Evolutionary conservation across 2,797 vertebrate species (phyloP), one percentile per base, ranked within the genome.

Genomic region (Buceros bicornis): DNA sequence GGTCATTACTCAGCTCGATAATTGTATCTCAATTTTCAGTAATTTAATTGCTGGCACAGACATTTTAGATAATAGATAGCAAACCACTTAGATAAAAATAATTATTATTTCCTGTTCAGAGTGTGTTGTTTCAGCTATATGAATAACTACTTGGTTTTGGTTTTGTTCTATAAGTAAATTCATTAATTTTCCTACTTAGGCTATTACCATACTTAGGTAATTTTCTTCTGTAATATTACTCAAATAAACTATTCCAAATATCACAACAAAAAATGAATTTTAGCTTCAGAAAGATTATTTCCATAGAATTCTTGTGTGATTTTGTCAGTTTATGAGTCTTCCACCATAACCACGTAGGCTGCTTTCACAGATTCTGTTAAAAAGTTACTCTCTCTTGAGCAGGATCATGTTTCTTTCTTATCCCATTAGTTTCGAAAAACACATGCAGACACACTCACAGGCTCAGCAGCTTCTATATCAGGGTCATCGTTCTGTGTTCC

Each of bases 381-480:
- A 37, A 92, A 45, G 13, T 85, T 47, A 22, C 28, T 11, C 8
- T 12, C 6, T 72, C 22, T 51, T 26, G 20, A 61, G 19, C 21
- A 13, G 33, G 37, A 61, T 40, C 60, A 13, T 3, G 1, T 60
- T 80, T 48, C 25, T 45, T 88, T 79, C 61, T 82, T 51, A 43
- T 53, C 6, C 29, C 25, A 16, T 77, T 69, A 48, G 16, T 61
- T 73, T 42, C 3, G 53, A 31, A 64, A 87, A 91, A 37, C 35
- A 42, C 9, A 53, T 16, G 10, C 62, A 64, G 45, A 79, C 35
- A 45, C 8, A 90, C 76, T 96, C 93, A 97, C 97, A 87, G 93
- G 78, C 61, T 96, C 84, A 93, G 26, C n/a, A 47, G 21, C 40
- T 92, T 96, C 91, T 33, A 31, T 69, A 73, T 96, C 61, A 43